These are phyloP conservation scores for Rhinolophus ferrumequinum DNA, from an alignment of 2,113 vertebrate genomes.

Conservation along the genomic window DNA sequence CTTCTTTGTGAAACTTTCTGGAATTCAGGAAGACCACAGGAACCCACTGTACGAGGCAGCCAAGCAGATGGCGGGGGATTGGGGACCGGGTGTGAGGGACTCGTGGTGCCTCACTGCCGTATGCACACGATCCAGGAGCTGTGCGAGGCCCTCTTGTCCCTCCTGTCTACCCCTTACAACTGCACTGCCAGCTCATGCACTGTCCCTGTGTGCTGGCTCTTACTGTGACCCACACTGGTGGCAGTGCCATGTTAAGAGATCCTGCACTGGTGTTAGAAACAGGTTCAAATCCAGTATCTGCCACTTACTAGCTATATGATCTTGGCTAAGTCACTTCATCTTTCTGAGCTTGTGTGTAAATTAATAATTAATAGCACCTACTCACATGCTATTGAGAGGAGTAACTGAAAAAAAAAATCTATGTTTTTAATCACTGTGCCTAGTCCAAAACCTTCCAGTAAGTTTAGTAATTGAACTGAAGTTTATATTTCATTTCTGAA, in stretches of 20 bases:
- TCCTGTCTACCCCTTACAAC: not conserved
- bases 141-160: not conserved
- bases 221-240: not conserved
- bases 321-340: not conserved
- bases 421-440: not conserved
- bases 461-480: conserved; percentile 6
- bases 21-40: conserved; percentile 26
- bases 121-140: not conserved
- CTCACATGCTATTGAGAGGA: conserved; percentile 2
- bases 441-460: not conserved
- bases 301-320: not conserved
- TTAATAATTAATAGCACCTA: not conserved
- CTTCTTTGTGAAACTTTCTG: conserved; percentile 8
- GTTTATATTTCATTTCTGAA: conserved; percentile 56
- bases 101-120: not conserved
- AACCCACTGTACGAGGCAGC: not conserved
- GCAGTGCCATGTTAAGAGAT: not conserved
- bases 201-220: not conserved
- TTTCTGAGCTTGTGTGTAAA: not conserved
- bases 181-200: not conserved
- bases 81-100: not conserved
- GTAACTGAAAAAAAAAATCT: not conserved
- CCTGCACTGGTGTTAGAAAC: not conserved
- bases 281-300: not conserved
- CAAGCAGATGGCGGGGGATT: not conserved